Conservation (phyloP, 2,797 vertebrate genomes). For the Salarias fasciatus region DNA sequence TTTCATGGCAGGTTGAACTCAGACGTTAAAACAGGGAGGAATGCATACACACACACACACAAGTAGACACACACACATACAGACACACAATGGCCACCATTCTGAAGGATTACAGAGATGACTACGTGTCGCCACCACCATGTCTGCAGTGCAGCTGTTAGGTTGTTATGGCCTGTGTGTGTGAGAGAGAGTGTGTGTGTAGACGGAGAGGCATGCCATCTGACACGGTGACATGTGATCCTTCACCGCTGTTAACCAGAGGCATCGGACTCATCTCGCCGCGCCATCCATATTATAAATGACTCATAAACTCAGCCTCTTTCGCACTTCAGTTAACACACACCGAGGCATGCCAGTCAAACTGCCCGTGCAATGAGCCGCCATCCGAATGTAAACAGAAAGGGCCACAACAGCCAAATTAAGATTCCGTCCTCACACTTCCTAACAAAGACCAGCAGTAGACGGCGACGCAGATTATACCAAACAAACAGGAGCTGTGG, state of each 20-base stretch:
- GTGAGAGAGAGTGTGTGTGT: constrained; percentile 9
- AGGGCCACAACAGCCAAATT: background rate
- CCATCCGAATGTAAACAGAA: constrained; percentile 54
- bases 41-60: constrained; percentile 34
- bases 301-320: constrained; percentile 57
- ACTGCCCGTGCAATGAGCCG: constrained; percentile 46
- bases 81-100: constrained; percentile 62
- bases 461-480: background rate
- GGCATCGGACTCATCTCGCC: constrained; percentile 42
- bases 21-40: constrained; percentile 64
- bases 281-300: constrained; percentile 40
- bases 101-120: constrained; percentile 75
- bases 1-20: constrained; percentile 65
- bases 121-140: constrained; percentile 70
- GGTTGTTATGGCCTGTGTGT: constrained; percentile 34
- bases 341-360: constrained; percentile 56
- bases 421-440: background rate
- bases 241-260: constrained; percentile 56
- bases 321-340: constrained; percentile 59
- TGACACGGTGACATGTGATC: constrained; percentile 53
- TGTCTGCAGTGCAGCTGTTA: constrained; percentile 82
- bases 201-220: constrained; percentile 37
- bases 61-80: constrained; percentile 40
- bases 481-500: constrained; percentile 4
- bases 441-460: background rate